phyloP scores from a whole-genome alignment of 2,797 vertebrate genomes.

The Rhynchotus rufescens region DNA sequence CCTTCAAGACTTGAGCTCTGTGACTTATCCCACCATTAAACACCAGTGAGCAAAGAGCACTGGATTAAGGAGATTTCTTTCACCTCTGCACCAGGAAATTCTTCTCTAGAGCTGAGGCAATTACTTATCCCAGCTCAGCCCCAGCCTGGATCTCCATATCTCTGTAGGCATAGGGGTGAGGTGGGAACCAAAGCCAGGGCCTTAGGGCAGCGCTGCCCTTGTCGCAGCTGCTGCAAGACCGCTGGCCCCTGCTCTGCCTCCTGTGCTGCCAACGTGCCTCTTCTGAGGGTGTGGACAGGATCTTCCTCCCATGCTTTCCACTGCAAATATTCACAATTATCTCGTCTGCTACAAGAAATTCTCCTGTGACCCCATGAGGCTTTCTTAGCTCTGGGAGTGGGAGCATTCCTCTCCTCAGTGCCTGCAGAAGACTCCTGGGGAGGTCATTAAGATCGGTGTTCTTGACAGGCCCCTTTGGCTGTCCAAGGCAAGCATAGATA shows the following conservation, averaged over 20 bases:
- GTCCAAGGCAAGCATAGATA: not conserved
- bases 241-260: not conserved
- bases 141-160: not conserved
- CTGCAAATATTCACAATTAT: not conserved
- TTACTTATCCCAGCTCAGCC: not conserved
- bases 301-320: not conserved
- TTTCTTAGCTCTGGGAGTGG: not conserved
- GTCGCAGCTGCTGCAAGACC: not conserved
- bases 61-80: not conserved
- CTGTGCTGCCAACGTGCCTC: rapidly evolving
- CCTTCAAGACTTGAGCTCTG: rapidly evolving
- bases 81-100: not conserved
- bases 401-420: not conserved
- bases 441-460: not conserved
- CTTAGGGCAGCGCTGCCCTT: not conserved
- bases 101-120: not conserved
- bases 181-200: too few species aligned
- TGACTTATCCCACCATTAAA: not conserved
- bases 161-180: not conserved
- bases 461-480: not conserved
- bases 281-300: not conserved
- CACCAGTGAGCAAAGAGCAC: not conserved
- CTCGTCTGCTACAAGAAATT: not conserved
- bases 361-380: too few species aligned
- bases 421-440: too few species aligned